These are phyloP conservation scores for Leptopterna dolabrata DNA, from an alignment of 2,888 invertebrate genomes.

Conservation along the genomic window DNA sequence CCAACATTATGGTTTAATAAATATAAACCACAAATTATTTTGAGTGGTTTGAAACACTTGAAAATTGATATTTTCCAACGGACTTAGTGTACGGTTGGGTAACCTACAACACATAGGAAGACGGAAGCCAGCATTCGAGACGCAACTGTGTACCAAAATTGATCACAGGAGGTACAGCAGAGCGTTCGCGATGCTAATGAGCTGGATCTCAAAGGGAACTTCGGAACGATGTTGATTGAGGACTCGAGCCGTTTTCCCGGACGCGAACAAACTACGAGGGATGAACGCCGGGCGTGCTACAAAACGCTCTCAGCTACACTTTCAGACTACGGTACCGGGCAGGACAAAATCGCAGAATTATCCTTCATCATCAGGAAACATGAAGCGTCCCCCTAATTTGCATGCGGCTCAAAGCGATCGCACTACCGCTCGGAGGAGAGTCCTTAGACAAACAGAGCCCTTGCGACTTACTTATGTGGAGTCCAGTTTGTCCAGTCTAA, in stretches of 20 bases:
- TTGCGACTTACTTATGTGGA: neutral
- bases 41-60: too few relatives aligned
- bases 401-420: neutral
- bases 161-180: neutral
- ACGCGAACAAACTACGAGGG: neutral
- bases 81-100: too few relatives aligned
- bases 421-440: neutral
- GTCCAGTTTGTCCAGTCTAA: neutral
- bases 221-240: neutral
- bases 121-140: neutral
- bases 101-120: too few relatives aligned
- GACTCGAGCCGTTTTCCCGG: neutral
- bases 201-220: neutral
- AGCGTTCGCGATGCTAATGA: neutral
- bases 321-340: neutral
- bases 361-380: neutral
- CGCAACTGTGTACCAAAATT: neutral
- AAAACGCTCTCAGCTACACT: neutral
- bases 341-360: neutral
- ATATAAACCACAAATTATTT: too few relatives aligned
- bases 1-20: too few relatives aligned
- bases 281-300: neutral
- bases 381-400: neutral
- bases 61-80: too few relatives aligned
- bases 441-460: neutral